Evolutionary conservation across 37 sponge, comb jelly and placozoan species (phyloP).

Genomic region (Ianthella basta): DNA sequence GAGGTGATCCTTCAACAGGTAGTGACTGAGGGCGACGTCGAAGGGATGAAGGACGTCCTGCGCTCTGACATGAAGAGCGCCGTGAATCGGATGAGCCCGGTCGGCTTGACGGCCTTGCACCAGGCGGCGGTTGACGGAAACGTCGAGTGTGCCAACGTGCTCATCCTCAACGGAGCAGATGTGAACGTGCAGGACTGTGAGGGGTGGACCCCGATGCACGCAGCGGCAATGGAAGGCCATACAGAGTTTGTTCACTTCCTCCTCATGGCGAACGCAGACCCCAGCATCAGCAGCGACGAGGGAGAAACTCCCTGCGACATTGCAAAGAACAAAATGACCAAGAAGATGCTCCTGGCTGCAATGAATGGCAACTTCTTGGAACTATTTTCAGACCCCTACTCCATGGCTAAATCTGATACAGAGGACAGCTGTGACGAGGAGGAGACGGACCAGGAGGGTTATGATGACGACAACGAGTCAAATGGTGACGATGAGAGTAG

Average conservation of each 20-base stretch:
- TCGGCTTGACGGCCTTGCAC: slow-evolving; percentile 86
- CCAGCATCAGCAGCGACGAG: slow-evolving; percentile 56
- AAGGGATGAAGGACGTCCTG: slow-evolving; percentile 63
- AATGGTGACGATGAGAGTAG: slow-evolving; percentile 66
- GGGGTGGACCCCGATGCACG: slow-evolving; percentile 78
- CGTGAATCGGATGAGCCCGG: slow-evolving; percentile 85
- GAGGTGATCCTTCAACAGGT: slow-evolving; percentile 79
- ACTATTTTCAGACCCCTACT: slow-evolving; percentile 52
- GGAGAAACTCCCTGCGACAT: slow-evolving; percentile 72
- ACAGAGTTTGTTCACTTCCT: slow-evolving; percentile 68
- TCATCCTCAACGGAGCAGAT: slow-evolving; percentile 78
- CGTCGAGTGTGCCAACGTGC: slow-evolving; percentile 72
- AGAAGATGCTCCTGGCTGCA: slow-evolving; percentile 72
- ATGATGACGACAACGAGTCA: slow-evolving; percentile 58
- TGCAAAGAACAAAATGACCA: slow-evolving; percentile 52
- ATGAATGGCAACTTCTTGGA: slow-evolving; percentile 58
- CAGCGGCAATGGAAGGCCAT: slow-evolving; percentile 73
- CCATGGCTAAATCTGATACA: slow-evolving; percentile 56
- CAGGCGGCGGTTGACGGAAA: slow-evolving; percentile 87
- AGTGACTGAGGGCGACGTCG: slow-evolving; percentile 67
- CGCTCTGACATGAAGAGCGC: slow-evolving; percentile 44
- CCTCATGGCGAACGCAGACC: slow-evolving; percentile 65
- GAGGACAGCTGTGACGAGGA: slow-evolving; percentile 44
- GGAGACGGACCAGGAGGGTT: slow-evolving; percentile 52
- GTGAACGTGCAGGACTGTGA: slow-evolving; percentile 80